Evolutionary conservation across 2,888 invertebrate species (phyloP).

Genomic region (Coelinius sp.): DNA sequence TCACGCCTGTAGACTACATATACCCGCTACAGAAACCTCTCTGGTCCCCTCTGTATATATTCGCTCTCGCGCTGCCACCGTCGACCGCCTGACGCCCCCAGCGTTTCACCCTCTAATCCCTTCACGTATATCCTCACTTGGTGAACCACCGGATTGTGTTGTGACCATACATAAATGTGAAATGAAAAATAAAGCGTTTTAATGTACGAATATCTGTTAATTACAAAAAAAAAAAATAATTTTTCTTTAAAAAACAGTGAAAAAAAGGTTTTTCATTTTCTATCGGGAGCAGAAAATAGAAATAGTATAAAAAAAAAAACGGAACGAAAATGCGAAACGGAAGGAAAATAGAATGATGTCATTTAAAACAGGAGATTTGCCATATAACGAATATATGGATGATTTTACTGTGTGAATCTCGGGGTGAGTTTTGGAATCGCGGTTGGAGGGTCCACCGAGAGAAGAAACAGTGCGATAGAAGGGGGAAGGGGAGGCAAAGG

Average conservation of each 20-base stretch:
- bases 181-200: not conserved
- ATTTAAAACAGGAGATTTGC: not conserved
- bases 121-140: slow-evolving; percentile 23
- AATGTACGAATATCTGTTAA: not conserved
- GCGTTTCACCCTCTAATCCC: slow-evolving; percentile 33
- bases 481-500: slow-evolving; percentile 19
- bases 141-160: slow-evolving; percentile 18
- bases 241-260: too few relatives aligned
- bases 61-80: slow-evolving; percentile 34
- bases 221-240: too few relatives aligned
- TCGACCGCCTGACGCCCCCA: slow-evolving; percentile 37
- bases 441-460: slow-evolving; percentile 5
- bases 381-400: not conserved
- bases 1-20: slow-evolving; percentile 45
- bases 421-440: slow-evolving; percentile 43
- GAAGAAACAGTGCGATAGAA: not conserved
- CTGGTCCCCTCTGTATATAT: slow-evolving; percentile 40
- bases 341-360: not conserved
- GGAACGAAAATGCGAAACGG: too few relatives aligned
- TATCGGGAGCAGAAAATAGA: too few relatives aligned
- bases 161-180: slow-evolving; percentile 14
- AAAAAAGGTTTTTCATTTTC: too few relatives aligned
- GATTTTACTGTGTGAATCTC: not conserved
- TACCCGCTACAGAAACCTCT: slow-evolving; percentile 48
- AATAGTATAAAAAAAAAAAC: too few relatives aligned